These are phyloP conservation scores for Cydia pomonella DNA, from an alignment of 1,140 invertebrate genomes.

Conservation along the genomic window DNA sequence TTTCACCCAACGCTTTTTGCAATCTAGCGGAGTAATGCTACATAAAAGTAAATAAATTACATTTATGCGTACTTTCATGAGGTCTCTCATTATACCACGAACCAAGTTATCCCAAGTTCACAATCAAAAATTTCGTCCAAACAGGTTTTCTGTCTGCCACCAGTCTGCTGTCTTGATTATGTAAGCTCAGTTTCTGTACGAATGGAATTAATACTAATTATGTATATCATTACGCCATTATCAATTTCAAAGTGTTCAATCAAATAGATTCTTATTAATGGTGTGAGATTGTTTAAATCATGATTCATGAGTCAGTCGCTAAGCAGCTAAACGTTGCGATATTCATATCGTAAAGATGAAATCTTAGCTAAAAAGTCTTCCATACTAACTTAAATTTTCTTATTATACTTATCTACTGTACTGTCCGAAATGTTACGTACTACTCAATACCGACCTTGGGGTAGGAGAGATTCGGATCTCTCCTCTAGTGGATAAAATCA, in stretches of 20 bases:
- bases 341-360: background rate
- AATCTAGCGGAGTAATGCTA: too few species aligned
- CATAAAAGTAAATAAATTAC: too few species aligned
- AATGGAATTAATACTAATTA: constrained; percentile 7
- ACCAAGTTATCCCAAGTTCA: background rate
- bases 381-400: too few species aligned
- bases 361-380: too few species aligned
- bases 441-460: too few species aligned
- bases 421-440: too few species aligned
- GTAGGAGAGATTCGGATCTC: too few species aligned
- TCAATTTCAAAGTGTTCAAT: background rate
- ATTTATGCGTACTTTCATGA: too few species aligned
- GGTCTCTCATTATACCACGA: background rate
- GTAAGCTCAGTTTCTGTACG: background rate
- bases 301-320: background rate
- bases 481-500: too few species aligned
- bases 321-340: background rate
- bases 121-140: background rate
- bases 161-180: constrained; percentile 10
- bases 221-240: background rate
- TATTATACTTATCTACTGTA: too few species aligned
- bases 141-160: constrained; percentile 5
- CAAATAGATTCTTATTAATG: background rate
- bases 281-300: background rate
- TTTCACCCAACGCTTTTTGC: too few species aligned